Evolutionary conservation across 2,797 vertebrate genomes (phyloP).

Genomic region (Heliangelus exortis): DNA sequence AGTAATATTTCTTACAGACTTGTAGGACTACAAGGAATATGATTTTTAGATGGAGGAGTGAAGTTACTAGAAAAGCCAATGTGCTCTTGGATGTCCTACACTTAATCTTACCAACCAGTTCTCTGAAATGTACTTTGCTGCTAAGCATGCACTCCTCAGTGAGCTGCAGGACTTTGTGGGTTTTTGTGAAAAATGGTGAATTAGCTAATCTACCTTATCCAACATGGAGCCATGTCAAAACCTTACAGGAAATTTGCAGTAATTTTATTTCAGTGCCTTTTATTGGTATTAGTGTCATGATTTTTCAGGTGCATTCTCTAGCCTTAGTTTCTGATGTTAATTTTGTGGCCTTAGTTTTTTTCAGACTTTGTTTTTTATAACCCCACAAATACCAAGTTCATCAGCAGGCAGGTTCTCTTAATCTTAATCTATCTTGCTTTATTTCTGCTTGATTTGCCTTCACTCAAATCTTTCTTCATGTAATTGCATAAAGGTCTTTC

Average conservation of each 20-base stretch:
- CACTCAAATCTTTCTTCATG: neutral
- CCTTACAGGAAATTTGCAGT: neutral
- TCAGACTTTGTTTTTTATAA: neutral
- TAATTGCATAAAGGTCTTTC: neutral
- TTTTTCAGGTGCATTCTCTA: neutral
- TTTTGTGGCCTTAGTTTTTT: neutral
- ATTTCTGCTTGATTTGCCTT: neutral
- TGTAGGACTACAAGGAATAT: fast-evolving
- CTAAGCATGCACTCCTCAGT: neutral
- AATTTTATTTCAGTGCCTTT: neutral
- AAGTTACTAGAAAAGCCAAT: neutral
- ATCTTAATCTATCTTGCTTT: neutral
- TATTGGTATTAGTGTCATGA: neutral
- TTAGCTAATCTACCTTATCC: neutral
- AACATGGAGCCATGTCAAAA: neutral
- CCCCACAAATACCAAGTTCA: neutral
- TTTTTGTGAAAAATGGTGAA: neutral
- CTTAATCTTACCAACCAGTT: neutral
- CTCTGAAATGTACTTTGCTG: neutral
- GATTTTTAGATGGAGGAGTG: neutral
- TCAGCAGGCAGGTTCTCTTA: neutral
- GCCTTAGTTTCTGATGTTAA: neutral
- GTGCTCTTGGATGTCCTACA: too few species aligned
- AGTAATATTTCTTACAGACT: fast-evolving
- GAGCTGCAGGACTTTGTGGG: neutral